These are phyloP conservation scores for Xerus rutilus DNA, from an alignment of 2,797 vertebrate species.

Conservation along the genomic window DNA sequence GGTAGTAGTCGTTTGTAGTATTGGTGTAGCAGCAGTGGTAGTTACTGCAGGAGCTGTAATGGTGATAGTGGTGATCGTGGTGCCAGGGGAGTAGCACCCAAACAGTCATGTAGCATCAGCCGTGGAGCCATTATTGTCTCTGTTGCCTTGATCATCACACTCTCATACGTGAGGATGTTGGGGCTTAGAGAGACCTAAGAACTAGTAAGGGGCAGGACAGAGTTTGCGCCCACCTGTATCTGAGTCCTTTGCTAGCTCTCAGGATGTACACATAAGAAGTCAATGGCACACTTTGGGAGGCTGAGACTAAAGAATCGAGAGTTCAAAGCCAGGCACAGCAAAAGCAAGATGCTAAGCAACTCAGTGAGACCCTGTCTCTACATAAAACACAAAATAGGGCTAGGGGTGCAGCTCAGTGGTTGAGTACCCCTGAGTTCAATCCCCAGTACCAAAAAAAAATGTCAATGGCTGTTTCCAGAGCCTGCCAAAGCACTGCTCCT, in stretches of 20 bases:
- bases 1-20: rapidly evolving
- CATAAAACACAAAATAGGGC: no score
- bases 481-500: not conserved
- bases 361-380: no score
- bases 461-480: not conserved
- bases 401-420: no score
- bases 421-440: no score
- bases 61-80: not conserved
- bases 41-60: rapidly evolving
- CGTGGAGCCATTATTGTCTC: not conserved
- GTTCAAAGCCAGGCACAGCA: no score
- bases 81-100: no score
- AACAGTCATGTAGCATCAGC: no score
- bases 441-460: no score
- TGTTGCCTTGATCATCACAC: not conserved
- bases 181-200: not conserved
- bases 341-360: no score
- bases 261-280: not conserved
- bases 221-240: not conserved
- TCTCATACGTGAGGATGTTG: not conserved
- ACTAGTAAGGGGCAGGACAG: not conserved
- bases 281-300: no score
- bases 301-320: no score
- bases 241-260: not conserved
- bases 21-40: no score